Percentiles rank a stretch among this genome's conserved stretches.
phyloP scores from a whole-genome alignment of 2,888 invertebrate species.

The Platycnemis pennipes region DNA sequence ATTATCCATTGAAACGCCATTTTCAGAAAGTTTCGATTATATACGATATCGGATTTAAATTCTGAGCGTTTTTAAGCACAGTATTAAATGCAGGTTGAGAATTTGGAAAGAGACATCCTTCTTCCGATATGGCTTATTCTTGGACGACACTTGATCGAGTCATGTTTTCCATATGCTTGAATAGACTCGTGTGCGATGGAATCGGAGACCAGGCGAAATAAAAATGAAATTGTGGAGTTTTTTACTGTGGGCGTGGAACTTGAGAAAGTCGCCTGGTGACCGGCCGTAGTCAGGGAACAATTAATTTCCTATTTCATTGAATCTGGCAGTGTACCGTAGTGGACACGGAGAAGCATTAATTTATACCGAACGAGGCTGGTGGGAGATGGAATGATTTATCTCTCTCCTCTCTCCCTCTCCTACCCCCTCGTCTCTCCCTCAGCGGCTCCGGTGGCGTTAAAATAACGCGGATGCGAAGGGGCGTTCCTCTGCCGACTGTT shows the following conservation, averaged over 20 bases:
- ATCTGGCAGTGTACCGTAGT: neutral
- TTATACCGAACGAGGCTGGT: neutral
- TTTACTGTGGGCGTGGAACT: neutral
- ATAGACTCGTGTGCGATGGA: neutral
- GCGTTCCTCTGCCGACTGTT: neutral
- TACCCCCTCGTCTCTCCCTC: neutral
- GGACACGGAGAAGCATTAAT: conserved; percentile 26
- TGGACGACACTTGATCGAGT: neutral
- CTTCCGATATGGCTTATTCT: neutral
- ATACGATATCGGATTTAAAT: too few species aligned
- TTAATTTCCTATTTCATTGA: conserved; percentile 36
- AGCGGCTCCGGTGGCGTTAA: neutral
- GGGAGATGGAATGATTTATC: conserved; percentile 32
- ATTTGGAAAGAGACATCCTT: neutral
- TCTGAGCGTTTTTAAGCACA: too few species aligned
- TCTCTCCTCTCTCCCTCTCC: neutral
- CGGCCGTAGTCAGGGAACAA: neutral
- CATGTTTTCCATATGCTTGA: neutral
- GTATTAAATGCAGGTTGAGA: too few species aligned
- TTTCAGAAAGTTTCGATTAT: too few species aligned
- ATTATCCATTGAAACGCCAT: too few species aligned
- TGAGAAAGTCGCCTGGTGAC: neutral
- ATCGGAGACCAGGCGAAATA: neutral
- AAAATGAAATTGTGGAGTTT: neutral
- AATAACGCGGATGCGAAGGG: conserved; percentile 20